Evolutionary conservation across 2,113 vertebrate genomes (phyloP).

Genomic region (Tragulus kanchil): DNA sequence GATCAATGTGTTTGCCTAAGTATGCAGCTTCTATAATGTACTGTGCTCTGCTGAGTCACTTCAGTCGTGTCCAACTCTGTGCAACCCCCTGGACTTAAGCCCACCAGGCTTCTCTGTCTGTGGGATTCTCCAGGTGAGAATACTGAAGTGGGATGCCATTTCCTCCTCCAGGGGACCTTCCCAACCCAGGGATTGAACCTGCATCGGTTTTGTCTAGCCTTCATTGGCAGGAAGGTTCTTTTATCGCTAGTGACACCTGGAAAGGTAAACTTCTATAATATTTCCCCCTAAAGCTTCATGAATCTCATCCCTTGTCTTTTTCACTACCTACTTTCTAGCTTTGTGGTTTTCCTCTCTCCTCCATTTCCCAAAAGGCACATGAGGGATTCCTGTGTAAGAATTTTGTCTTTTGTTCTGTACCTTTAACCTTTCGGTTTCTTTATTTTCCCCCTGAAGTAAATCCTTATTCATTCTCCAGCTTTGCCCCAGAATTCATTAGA

Average conservation of each 20-base stretch:
- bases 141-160: too few relatives aligned
- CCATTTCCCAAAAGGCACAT: background rate
- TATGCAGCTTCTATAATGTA: background rate
- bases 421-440: background rate
- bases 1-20: background rate
- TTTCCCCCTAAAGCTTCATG: background rate
- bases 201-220: too few relatives aligned
- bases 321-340: background rate
- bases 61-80: too few relatives aligned
- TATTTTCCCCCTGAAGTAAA: background rate
- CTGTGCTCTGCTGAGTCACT: too few relatives aligned
- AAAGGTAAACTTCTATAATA: background rate
- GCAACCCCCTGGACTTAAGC: too few relatives aligned
- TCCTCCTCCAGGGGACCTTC: too few relatives aligned
- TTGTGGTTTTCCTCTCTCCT: constrained; percentile 14
- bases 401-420: background rate
- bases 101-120: too few relatives aligned
- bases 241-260: too few relatives aligned
- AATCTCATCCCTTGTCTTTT: background rate
- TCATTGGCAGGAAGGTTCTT: too few relatives aligned
- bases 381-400: background rate
- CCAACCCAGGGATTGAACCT: too few relatives aligned
- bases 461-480: background rate
- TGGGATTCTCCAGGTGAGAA: too few relatives aligned
- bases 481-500: background rate